A percentile compares a stretch with the other conserved stretches of the same genome.
Evolutionary conservation across 2,113 vertebrate species (phyloP).

Genomic region (Pedionomus torquatus): DNA sequence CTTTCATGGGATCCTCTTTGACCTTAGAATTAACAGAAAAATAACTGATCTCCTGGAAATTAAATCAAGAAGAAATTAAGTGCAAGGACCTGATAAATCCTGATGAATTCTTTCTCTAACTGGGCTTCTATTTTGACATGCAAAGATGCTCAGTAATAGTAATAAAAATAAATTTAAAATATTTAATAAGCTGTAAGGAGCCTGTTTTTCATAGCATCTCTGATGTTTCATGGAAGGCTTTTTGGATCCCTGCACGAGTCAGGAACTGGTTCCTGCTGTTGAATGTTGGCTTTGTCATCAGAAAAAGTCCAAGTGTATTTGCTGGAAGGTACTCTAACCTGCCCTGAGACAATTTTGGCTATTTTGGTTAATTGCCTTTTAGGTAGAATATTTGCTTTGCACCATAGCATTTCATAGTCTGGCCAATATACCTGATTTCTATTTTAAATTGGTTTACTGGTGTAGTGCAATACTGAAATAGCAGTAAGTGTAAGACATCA

Average conservation of each 20-base stretch:
- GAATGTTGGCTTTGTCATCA: neutral
- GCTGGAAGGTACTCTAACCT: neutral
- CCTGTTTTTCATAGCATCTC: neutral
- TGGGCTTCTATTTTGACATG: neutral
- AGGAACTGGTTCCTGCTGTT: neutral
- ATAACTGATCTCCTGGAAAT: neutral
- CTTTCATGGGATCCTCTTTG: slow-evolving; percentile 9
- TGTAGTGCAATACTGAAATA: neutral
- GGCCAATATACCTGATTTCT: neutral
- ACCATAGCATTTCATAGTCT: neutral
- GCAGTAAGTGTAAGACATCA: neutral
- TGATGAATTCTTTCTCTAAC: neutral
- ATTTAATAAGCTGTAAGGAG: accelerated
- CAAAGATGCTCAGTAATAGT: neutral
- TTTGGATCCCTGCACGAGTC: neutral
- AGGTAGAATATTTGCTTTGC: neutral
- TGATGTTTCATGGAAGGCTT: neutral
- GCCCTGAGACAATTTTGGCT: neutral
- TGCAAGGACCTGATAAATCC: neutral
- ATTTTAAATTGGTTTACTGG: neutral
- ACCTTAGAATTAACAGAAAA: slow-evolving; percentile 35
- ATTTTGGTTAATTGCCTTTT: neutral
- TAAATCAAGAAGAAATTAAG: neutral
- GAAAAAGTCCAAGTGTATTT: neutral
- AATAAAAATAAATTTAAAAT: neutral